Conservation (phyloP, 2,113 vertebrate genomes). For the Cyprinodon variegatus region DNA sequence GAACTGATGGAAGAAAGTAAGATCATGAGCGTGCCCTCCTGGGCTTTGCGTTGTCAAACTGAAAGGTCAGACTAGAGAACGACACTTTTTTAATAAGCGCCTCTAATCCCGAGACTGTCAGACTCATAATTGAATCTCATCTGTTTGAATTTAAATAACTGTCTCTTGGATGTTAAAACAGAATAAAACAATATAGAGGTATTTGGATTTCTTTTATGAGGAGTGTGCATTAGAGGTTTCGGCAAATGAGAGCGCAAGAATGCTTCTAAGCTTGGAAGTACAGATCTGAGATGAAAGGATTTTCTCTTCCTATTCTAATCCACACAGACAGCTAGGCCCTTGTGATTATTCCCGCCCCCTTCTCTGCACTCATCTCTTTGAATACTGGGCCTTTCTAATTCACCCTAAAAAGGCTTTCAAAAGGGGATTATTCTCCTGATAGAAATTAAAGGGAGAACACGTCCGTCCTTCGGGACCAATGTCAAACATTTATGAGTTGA, state of each 20-base stretch:
- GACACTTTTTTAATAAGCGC: constrained; percentile 27
- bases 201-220: constrained; percentile 27
- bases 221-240: constrained; percentile 34
- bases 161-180: constrained; percentile 23
- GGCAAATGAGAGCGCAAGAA: constrained; percentile 31
- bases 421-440: constrained; percentile 77
- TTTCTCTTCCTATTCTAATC: constrained; percentile 79
- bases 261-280: constrained; percentile 65
- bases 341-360: constrained; percentile 76
- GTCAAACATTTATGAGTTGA: constrained; percentile 75
- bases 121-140: constrained; percentile 42
- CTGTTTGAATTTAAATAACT: constrained; percentile 40
- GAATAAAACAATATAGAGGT: constrained; percentile 8
- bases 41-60: constrained; percentile 29
- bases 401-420: constrained; percentile 80
- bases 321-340: constrained; percentile 77
- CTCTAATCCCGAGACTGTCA: constrained; percentile 36
- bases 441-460: constrained; percentile 76
- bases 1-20: constrained; percentile 55
- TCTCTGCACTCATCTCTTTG: constrained; percentile 74
- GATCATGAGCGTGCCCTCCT: constrained; percentile 32
- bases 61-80: constrained; percentile 59
- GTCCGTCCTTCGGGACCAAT: constrained; percentile 72
- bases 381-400: constrained; percentile 80
- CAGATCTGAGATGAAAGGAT: constrained; percentile 81